Conservation (phyloP, 2,888 invertebrate species). For the Leucania comma region DNA sequence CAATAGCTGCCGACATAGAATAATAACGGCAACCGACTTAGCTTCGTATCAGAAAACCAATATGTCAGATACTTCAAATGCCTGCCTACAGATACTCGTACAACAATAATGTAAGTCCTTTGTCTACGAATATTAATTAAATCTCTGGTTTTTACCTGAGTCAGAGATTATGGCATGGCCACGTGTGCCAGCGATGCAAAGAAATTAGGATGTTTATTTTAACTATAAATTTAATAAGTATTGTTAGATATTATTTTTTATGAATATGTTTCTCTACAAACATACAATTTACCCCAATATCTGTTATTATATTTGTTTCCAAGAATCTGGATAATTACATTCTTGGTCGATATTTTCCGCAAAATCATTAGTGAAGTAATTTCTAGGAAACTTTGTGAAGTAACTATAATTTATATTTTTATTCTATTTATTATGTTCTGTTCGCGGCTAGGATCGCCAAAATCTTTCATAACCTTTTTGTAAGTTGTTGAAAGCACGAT, state of each 20-base stretch:
- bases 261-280: no score
- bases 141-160: no score
- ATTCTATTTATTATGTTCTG: not conserved
- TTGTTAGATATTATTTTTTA: no score
- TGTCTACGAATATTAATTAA: not conserved
- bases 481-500: not conserved
- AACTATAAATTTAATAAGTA: no score
- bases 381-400: conserved; percentile 5
- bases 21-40: no score
- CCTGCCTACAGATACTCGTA: not conserved
- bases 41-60: not conserved
- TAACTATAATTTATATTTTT: not conserved
- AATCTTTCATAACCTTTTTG: not conserved
- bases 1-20: not conserved
- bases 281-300: not conserved
- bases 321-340: conserved; percentile 7
- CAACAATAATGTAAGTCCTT: not conserved
- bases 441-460: not conserved
- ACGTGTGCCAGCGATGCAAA: no score
- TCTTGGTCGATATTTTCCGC: not conserved
- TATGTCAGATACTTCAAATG: not conserved
- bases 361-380: not conserved
- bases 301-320: not conserved
- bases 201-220: no score
- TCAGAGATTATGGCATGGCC: no score